Evolutionary conservation across 2,888 invertebrate genomes (phyloP).

Genomic region (Pristionchus entomophagus): DNA sequence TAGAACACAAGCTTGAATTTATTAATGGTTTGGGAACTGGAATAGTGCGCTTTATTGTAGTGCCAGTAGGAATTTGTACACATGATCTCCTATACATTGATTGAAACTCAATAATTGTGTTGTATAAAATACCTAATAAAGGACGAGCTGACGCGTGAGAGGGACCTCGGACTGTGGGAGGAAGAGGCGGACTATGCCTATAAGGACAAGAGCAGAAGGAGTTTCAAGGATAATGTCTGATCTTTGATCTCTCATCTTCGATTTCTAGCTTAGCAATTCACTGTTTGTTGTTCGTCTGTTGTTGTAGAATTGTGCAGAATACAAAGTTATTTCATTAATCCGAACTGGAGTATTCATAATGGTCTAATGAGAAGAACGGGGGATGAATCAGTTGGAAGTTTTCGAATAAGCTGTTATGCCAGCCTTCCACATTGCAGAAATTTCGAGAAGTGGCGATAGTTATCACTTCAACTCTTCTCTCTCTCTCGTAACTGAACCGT

Average conservation of each 20-base stretch:
- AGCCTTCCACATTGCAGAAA: too few relatives aligned
- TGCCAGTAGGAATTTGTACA: too few relatives aligned
- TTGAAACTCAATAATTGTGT: too few relatives aligned
- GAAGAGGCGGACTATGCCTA: constrained; percentile 75
- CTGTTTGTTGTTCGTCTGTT: constrained; percentile 37
- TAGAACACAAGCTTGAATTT: too few relatives aligned
- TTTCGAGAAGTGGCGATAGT: too few relatives aligned
- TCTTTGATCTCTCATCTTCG: neutral
- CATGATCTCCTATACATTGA: too few relatives aligned
- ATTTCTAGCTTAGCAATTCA: neutral
- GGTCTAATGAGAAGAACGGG: too few relatives aligned
- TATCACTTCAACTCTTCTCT: neutral
- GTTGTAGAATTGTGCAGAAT: neutral
- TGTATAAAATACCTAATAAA: too few relatives aligned
- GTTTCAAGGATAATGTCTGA: constrained; percentile 70
- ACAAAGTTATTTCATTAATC: neutral
- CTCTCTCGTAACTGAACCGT: constrained; percentile 21
- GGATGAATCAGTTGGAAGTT: too few relatives aligned
- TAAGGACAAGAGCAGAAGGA: constrained; percentile 74
- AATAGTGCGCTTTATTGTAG: too few relatives aligned
- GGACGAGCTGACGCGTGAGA: constrained; percentile 74
- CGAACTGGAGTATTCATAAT: neutral
- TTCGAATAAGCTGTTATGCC: too few relatives aligned
- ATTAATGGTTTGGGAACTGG: too few relatives aligned
- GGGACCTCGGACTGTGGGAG: constrained; percentile 75